Evolutionary conservation across 2,888 invertebrate species (phyloP), one percentile per base, ranked within the genome.

Genomic region (Parnassius glacialis): DNA sequence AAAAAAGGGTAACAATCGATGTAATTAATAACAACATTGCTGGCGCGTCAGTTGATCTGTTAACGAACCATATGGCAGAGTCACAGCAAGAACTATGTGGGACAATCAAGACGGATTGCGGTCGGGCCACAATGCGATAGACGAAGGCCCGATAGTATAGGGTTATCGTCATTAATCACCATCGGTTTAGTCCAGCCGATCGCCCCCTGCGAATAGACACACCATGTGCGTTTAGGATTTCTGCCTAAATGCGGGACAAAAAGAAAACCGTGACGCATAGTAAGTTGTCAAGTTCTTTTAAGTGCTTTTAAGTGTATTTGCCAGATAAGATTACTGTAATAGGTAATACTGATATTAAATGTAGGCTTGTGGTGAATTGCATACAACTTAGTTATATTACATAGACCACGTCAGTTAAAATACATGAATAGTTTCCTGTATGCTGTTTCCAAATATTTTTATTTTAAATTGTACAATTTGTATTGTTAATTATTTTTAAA

Each of bases 101-200:
- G 73, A 71, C 79, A 83, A 80, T 75, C 74, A 76, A 75, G 78
- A 75, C 68, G 69, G 74, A 78, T 81, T 71, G 68, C 65, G 52
- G 44, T 34, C 54, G 45, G 45, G 59, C 63, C 67, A 65, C 65
- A 59, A 56, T 61, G 67, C 65, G 74, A 73, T 71, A 70, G 72
- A 66, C 68, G 74, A 68, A 73, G 71, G 67, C 70, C 70, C 73
- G 71, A 71, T 74, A 76, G 70, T 64, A 68, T 65, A 66, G 74
- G 76, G 76, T 74, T 73, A 69, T 68, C 63, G 64, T 74, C 81
- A 80, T 82, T 80, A 82, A 82, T 81, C 81, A 82, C 72, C 75
- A 71, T 72, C 71, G 74, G 71, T 69, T 76, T 66, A 70, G 56
- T 53, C 52, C 65, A 63, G 63, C 56, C 63, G 62, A 60, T 68